Evolutionary conservation across 2,797 vertebrate species (phyloP).

Genomic region (Arremon aurantiirostris): DNA sequence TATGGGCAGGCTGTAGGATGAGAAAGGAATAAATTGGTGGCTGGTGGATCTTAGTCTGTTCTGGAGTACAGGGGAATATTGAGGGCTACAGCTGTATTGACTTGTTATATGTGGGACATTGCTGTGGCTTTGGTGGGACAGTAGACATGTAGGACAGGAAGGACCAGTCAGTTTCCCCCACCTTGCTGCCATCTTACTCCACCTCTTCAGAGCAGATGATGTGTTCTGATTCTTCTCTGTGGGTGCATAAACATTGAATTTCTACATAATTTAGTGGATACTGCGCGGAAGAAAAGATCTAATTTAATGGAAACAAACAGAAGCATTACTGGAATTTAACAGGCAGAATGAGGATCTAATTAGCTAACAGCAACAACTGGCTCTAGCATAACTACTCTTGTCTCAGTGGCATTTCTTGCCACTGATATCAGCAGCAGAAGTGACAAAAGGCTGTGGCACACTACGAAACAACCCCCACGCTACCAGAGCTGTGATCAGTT

Average conservation of each 20-base stretch:
- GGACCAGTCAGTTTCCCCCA: neutral
- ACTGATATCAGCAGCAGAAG: neutral
- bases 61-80: neutral
- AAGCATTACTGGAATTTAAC: conserved; percentile 39
- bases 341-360: conserved; percentile 40
- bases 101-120: neutral
- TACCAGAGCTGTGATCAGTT: neutral
- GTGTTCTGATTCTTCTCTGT: neutral
- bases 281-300: neutral
- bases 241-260: neutral
- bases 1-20: neutral
- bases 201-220: neutral
- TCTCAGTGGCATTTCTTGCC: conserved; percentile 19
- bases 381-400: neutral
- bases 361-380: conserved; percentile 11
- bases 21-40: neutral
- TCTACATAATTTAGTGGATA: neutral
- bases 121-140: neutral
- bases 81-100: neutral
- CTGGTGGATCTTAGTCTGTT: neutral
- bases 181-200: neutral
- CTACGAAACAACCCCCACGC: neutral
- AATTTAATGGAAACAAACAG: conserved; percentile 47
- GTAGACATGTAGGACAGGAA: neutral
- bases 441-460: neutral